phyloP scores from a whole-genome alignment of 1,140 invertebrate genomes.

The Caenorhabditis remanei region DNA sequence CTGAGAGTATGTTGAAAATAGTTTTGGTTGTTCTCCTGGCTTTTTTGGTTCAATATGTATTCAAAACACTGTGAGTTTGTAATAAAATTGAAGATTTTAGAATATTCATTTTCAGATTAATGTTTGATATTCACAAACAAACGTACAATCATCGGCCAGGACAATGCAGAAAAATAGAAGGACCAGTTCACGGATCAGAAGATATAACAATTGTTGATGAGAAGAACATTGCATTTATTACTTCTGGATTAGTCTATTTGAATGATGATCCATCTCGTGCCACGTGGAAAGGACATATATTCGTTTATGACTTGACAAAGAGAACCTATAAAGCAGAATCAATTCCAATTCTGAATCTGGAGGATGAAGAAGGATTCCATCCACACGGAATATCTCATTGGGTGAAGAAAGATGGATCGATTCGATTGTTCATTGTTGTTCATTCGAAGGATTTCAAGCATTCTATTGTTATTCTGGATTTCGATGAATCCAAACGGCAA shows the following conservation, averaged over 20 bases:
- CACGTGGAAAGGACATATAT: constrained; percentile 38
- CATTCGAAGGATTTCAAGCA: constrained; percentile 28
- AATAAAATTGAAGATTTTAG: not conserved
- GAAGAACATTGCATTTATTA: constrained; percentile 12
- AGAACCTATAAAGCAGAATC: constrained; percentile 16
- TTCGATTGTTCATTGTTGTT: constrained; percentile 37
- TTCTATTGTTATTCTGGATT: constrained; percentile 36
- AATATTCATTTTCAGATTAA: not conserved
- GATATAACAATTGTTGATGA: constrained; percentile 31
- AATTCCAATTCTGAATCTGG: constrained; percentile 38
- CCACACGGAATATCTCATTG: constrained; percentile 46
- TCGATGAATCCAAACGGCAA: not conserved
- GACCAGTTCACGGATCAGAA: constrained; percentile 39
- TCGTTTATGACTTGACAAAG: constrained; percentile 1
- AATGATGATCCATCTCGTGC: constrained; percentile 20
- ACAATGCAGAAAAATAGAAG: constrained; percentile 32
- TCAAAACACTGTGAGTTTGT: constrained; percentile 27
- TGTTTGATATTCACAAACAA: constrained; percentile 25
- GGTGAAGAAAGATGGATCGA: constrained; percentile 20
- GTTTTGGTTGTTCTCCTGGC: constrained; percentile 15
- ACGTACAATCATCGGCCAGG: constrained; percentile 36
- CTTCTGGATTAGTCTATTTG: constrained; percentile 36
- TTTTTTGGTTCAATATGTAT: constrained; percentile 26
- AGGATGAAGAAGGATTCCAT: constrained; percentile 16
- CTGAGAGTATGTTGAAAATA: constrained; percentile 14